Percentiles rank a stretch among this genome's conserved stretches.
Evolutionary conservation across 2,888 invertebrate genomes (phyloP).

Genomic region (Cantharis lateralis): DNA sequence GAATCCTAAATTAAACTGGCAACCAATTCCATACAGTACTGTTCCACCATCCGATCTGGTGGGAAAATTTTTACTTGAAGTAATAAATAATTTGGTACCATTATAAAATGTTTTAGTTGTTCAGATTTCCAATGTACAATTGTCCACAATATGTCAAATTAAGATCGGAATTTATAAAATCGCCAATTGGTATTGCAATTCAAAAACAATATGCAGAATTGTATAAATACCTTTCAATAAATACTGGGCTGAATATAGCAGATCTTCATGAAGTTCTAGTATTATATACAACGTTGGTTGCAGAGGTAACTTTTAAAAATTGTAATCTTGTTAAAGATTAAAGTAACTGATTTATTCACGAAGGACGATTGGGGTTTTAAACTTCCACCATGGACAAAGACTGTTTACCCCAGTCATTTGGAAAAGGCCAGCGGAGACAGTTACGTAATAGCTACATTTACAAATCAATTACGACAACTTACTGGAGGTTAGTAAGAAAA

Average conservation of each 20-base stretch:
- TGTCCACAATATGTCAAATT: not conserved
- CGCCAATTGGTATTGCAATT: not conserved
- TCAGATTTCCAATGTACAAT: not conserved
- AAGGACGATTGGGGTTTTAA: conserved; percentile 47
- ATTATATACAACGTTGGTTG: not conserved
- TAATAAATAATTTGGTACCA: not conserved
- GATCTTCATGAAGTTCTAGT: not conserved
- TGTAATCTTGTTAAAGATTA: not conserved
- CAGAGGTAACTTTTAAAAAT: not conserved
- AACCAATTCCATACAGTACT: conserved; percentile 43
- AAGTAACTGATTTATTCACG: conserved; percentile 9
- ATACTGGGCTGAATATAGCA: not conserved
- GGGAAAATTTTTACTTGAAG: no score
- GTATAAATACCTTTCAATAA: not conserved
- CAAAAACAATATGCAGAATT: not conserved
- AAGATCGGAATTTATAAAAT: not conserved
- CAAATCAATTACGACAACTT: conserved; percentile 45
- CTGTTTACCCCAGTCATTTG: conserved; percentile 48
- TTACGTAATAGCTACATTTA: conserved; percentile 51
- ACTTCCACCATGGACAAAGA: conserved; percentile 53
- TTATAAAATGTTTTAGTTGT: not conserved
- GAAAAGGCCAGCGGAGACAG: conserved; percentile 48
- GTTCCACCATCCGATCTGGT: not conserved
- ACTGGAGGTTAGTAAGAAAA: conserved; percentile 50
- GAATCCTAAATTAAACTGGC: conserved; percentile 54